These are phyloP conservation scores for Cydia fagiglandana DNA, from an alignment of 1,140 invertebrate species.

Conservation along the genomic window DNA sequence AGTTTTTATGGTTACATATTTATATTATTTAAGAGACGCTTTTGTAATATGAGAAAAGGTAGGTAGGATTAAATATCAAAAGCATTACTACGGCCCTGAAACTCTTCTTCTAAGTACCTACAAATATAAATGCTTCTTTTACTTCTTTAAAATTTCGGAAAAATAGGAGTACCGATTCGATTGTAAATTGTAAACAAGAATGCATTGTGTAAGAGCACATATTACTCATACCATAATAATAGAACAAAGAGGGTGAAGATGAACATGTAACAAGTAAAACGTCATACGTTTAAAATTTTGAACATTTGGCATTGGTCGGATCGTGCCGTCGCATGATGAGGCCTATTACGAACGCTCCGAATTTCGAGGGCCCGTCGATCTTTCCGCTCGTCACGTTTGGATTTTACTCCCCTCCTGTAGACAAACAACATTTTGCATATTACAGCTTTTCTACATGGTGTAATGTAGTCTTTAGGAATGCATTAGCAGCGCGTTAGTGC, in stretches of 20 bases:
- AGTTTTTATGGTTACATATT: too few relatives aligned
- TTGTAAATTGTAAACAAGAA: too few relatives aligned
- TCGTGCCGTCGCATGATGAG: slow-evolving; percentile 71
- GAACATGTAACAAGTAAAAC: slow-evolving; percentile 54
- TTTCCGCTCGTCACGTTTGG: slow-evolving; percentile 66
- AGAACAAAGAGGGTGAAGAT: slow-evolving; percentile 8
- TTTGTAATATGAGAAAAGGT: too few relatives aligned
- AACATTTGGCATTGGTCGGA: slow-evolving; percentile 64
- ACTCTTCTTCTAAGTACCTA: too few relatives aligned
- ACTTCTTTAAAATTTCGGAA: too few relatives aligned
- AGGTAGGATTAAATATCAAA: too few relatives aligned
- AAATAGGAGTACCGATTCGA: too few relatives aligned
- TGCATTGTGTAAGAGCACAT: background rate
- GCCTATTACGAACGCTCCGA: slow-evolving; percentile 70
- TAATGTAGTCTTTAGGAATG: slow-evolving; percentile 17
- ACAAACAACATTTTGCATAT: slow-evolving; percentile 50
- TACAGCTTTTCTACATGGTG: slow-evolving; percentile 27
- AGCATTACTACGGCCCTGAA: too few relatives aligned
- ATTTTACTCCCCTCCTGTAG: slow-evolving; percentile 56
- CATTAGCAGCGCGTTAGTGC: slow-evolving; percentile 7
- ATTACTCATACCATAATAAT: background rate
- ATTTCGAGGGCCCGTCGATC: slow-evolving; percentile 54
- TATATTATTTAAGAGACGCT: too few relatives aligned
- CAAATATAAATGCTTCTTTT: too few relatives aligned
- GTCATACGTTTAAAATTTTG: slow-evolving; percentile 62